Base-by-base conservation (phyloP, 2,888 invertebrate species). In the Coleophora flavipennella region DNA sequence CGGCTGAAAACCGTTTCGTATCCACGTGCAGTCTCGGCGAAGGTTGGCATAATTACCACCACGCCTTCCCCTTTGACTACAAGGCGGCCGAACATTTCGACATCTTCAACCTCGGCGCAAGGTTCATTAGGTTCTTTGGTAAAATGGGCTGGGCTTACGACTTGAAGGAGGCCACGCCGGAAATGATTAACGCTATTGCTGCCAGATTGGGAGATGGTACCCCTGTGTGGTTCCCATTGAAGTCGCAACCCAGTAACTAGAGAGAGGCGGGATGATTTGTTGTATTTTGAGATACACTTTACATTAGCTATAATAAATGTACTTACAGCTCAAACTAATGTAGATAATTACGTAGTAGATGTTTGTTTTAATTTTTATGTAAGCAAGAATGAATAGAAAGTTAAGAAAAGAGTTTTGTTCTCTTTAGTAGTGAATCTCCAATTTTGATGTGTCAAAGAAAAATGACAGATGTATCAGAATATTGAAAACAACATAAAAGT, bases 1-100 rank as follows among this genome's bases (percentile, higher is more conserved):
- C 91, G 1, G 83, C 86, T 0, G 90, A 91, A 59, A 90, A 89
- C 51, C 68, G 78, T n/a, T 77, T 87, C 36, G 91, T 91, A 0
- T 81, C 89, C 0, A 74, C 88, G 0, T 74, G 88, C 38, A 87
- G 89, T 0, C 61, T 86, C 0, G 89, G 89, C 1, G 89, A 90
- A 61, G 92, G 92, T 2, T 92, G 91, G 89, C 92, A 92, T 67
- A 92, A 92, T 66, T 92, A 91, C 65, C 92, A 92, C 58, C 92
- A 92, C 62, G 88, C 88, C 0, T 92, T 92, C 59, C 92, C 92
- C 1, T 90, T 88, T 70, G 88, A 88, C 59, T 88, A 87, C 63
- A 85, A 87, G 50, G 87, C 87, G 0, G 84, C 86, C 1, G 88
- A 88, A 51, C 81, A 86, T 36, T 87, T 85, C 39, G 77, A 86